These are phyloP conservation scores for Apotomis turbidana DNA, from an alignment of 2,888 invertebrate genomes.

Conservation along the genomic window DNA sequence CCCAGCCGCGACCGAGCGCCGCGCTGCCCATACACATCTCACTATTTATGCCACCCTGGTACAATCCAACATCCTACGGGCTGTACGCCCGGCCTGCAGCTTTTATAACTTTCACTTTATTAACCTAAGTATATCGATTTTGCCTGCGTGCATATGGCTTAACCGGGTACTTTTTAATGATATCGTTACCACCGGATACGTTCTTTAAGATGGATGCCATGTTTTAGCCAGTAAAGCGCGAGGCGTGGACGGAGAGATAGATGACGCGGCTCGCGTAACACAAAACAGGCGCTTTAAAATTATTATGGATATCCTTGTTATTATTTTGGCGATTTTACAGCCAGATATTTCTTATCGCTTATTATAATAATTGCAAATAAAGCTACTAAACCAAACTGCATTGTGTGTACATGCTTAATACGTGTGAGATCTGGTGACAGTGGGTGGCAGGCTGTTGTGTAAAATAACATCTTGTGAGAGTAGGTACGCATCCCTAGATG, in stretches of 20 bases:
- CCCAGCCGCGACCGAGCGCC: slow-evolving; percentile 45
- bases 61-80: slow-evolving; percentile 8
- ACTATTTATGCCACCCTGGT: slow-evolving; percentile 46
- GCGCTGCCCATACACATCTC: slow-evolving; percentile 46
- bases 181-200: background rate
- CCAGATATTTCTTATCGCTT: background rate
- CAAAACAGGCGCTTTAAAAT: slow-evolving; percentile 1
- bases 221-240: slow-evolving; percentile 10
- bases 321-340: background rate
- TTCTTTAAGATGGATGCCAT: background rate
- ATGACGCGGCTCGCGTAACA: slow-evolving; percentile 2
- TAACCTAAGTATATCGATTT: background rate
- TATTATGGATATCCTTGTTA: background rate
- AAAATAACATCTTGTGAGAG: slow-evolving; percentile 43
- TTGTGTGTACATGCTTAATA: slow-evolving; percentile 57
- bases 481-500: slow-evolving; percentile 46
- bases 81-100: background rate
- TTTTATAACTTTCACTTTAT: too few relatives aligned
- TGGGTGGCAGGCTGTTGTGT: slow-evolving; percentile 49
- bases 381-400: slow-evolving; percentile 40
- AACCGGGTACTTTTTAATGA: background rate
- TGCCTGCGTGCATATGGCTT: background rate
- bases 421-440: slow-evolving; percentile 46
- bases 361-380: slow-evolving; percentile 25
- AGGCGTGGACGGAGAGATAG: background rate